Conservation (phyloP, 2,888 invertebrate genomes). For the Cantharis nigra region DNA sequence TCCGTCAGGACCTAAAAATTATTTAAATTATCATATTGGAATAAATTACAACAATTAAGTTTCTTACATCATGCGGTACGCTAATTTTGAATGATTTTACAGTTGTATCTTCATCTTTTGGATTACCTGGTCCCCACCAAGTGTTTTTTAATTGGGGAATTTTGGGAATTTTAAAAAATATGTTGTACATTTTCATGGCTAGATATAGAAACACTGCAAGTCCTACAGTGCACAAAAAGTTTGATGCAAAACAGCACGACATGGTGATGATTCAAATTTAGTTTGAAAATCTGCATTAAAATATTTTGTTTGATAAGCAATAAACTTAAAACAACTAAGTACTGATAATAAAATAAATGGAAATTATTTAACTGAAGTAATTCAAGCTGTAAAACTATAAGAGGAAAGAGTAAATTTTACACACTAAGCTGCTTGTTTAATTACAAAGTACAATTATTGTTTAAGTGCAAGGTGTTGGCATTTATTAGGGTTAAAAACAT, state of each 20-base stretch:
- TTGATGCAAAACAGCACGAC: neutral
- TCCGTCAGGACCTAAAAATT: conserved; percentile 57
- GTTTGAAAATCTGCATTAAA: neutral
- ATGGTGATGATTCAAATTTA: neutral
- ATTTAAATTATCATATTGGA: neutral
- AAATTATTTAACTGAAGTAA: too few species aligned
- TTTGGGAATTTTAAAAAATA: neutral
- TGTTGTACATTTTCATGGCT: neutral
- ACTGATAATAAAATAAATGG: too few species aligned
- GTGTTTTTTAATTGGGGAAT: conserved; percentile 2
- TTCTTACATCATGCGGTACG: neutral
- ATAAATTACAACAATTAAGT: neutral
- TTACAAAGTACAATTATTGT: too few species aligned
- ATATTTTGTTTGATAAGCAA: too few species aligned
- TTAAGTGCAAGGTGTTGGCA: too few species aligned
- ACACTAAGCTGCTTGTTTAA: too few species aligned
- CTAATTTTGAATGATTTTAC: conserved; percentile 10
- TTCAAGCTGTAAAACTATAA: too few species aligned
- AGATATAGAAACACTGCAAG: neutral
- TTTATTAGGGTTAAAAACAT: too few species aligned
- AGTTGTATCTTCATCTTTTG: neutral
- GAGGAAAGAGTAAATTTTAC: too few species aligned
- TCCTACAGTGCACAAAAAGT: neutral
- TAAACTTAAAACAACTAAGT: too few species aligned
- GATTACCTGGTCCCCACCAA: conserved; percentile 10